Evolutionary conservation across 2,113 vertebrate genomes (phyloP).

Genomic region (Peromyscus polionotus): DNA sequence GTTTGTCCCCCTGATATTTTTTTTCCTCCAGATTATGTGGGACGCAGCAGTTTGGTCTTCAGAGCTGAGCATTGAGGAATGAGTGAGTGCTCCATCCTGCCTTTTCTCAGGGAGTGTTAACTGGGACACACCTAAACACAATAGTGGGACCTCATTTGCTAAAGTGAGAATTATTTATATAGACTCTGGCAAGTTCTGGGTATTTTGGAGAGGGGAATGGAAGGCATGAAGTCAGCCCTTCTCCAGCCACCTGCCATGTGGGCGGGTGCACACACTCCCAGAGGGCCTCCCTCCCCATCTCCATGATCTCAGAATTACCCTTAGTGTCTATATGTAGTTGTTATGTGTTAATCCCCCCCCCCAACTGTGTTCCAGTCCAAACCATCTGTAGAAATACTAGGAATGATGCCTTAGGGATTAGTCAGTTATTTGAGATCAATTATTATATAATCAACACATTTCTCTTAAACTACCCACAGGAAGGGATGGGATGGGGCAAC

Average conservation of each 20-base stretch:
- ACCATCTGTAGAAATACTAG: slow-evolving; percentile 14
- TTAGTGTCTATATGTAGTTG: not conserved
- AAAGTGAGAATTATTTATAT: not conserved
- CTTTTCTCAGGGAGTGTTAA: not conserved
- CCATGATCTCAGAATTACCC: slow-evolving; percentile 22
- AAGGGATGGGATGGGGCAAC: not conserved
- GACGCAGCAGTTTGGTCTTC: not conserved
- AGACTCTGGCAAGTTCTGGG: slow-evolving; percentile 4
- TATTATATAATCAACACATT: not conserved
- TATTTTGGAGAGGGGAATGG: slow-evolving; percentile 22
- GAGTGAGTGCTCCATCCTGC: rapidly evolving
- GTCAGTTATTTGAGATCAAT: not conserved
- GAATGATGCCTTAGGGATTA: not conserved
- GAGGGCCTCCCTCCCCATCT: not conserved
- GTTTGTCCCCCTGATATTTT: not conserved
- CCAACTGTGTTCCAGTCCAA: slow-evolving; percentile 8
- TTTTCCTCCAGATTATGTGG: not conserved
- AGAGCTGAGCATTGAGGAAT: not conserved
- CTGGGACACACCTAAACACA: not conserved
- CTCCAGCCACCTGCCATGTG: slow-evolving; percentile 24
- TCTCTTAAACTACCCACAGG: not conserved
- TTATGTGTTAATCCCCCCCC: not conserved
- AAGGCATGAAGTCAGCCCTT: slow-evolving; percentile 34
- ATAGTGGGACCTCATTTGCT: not conserved
- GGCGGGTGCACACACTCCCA: not conserved